Base-by-base conservation (phyloP, 2,888 invertebrate genomes). In the Meloe dianella region DNA sequence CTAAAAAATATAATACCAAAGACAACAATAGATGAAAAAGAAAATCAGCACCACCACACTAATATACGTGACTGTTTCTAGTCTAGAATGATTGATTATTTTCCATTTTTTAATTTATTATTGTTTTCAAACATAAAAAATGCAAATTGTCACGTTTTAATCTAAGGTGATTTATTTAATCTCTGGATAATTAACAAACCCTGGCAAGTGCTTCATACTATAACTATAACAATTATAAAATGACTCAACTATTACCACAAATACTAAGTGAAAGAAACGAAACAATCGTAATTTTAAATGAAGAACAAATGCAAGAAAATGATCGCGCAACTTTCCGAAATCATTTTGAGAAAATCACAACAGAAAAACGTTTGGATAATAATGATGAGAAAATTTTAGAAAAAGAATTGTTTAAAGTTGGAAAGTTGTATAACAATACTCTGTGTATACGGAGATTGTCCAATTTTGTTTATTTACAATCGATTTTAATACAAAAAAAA, bases 141-240 rank as follows among this genome's bases (percentile, higher is more conserved):
- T 68, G 70, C 68, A 64, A 68, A 62, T 47, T 68, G 64, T 60
- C 61, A 65, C 65, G 65, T 64, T 38, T 63, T 61, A 38, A 67
- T 65, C 65, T 69, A 68, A 71, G 32, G 67, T 61, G 69, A 68
- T 61, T 69, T 68, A 54, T 67, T 61, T 29, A 58, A 51, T 5
- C 24, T 51, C 24, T 51, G 5, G 24, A 22, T 22, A 51, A 71
- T 67, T 68, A 70, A 73, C 70, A 67, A 69, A 73, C 74, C 74
- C 72, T 73, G 74, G 74, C 74, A 74, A 74, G 74, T 74, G 73
- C 72, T 73, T 71, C 64, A 70, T 67, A 71, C 70, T 51, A 20
- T 73, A 68, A 72, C 74, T 72, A n/a, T n/a, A 73, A 73, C 68
- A 70, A 65, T 73, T 71, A 73, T 70, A 74, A 74, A 74, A 74